These are phyloP conservation scores for Dynastes tityus DNA, from an alignment of 2,888 invertebrate genomes.

Conservation along the genomic window DNA sequence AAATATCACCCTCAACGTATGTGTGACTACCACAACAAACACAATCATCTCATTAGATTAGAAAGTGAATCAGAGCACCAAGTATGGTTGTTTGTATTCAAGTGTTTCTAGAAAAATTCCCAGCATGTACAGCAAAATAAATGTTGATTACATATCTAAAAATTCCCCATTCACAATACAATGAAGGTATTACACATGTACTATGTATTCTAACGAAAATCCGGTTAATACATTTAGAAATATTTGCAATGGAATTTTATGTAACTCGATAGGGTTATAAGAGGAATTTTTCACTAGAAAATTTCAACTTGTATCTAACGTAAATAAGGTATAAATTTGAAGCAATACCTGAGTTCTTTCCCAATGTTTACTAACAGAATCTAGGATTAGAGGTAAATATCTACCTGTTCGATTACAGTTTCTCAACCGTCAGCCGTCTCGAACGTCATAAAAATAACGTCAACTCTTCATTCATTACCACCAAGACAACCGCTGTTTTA, in stretches of 20 bases:
- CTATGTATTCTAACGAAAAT: background rate
- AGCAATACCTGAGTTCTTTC: too few species aligned
- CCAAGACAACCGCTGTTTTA: conserved; percentile 12
- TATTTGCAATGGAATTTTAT: background rate
- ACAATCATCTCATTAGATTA: background rate
- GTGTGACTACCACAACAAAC: background rate
- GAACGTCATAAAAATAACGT: conserved; percentile 48
- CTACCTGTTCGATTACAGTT: conserved; percentile 44
- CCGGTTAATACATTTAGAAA: background rate
- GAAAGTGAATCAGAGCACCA: background rate
- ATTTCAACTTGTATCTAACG: too few species aligned
- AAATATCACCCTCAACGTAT: too few species aligned
- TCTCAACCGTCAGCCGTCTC: conserved; percentile 38
- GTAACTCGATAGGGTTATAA: too few species aligned
- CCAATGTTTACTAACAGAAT: too few species aligned
- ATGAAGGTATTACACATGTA: too few species aligned
- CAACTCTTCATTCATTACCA: conserved; percentile 14
- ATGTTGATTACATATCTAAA: too few species aligned
- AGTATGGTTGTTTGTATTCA: background rate
- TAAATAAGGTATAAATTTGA: too few species aligned
- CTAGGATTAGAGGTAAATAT: too few species aligned
- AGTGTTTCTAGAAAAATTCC: conserved; percentile 1
- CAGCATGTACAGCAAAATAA: background rate
- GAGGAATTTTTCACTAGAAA: too few species aligned
- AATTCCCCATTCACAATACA: too few species aligned